Evolutionary conservation across 37 sponge, comb jelly and placozoan genomes (phyloP), one percentile per base, ranked within the genome.

Genomic region (Dysidea cf. avara): DNA sequence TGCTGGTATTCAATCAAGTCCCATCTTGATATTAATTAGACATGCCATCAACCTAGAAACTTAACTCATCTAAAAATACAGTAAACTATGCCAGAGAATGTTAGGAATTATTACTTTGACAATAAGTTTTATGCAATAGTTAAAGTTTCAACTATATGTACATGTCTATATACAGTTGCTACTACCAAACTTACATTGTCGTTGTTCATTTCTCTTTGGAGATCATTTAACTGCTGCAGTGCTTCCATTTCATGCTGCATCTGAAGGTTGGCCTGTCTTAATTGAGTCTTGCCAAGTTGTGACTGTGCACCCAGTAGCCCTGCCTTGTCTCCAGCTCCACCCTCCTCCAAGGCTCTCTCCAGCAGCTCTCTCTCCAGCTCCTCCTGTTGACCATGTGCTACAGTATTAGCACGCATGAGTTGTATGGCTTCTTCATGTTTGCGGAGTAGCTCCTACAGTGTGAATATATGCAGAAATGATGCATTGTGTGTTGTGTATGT

Each of bases 341-440:
- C 17, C 48, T 66, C 67, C 4, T 24, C 48, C 40, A 66, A 3
- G 5, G 26, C 67, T 39, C 47, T 35, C 14, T 20, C 26, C n/a
- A 43, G 47, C 43, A 66, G 24, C 21, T 3, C 67, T 66, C 25
- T 34, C 20, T 66, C 67, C 47, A 66, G 13, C 6, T 66, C 67
- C 17, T 43, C 48, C 20, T 66, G 67, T 39, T 38, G 67, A 16
- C 37, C 21, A 3, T 40, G 20, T 18, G 67, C 40, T 46, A 22
- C 17, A 3, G 26, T 12, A 18, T 66, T 34, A 35, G 40, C 47
- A 2, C 40, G 40, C 43, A 66, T 18, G 37, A 39, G 43, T 46
- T 66, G 67, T 16, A 66, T 13, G 26, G 71, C 71, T 71, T 34
- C 71, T n/a, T 32, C 56, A 71, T 54, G 24, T n/a, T 56, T 32